Conservation (phyloP, 2,888 invertebrate genomes). For the Drosophila rubida region DNA sequence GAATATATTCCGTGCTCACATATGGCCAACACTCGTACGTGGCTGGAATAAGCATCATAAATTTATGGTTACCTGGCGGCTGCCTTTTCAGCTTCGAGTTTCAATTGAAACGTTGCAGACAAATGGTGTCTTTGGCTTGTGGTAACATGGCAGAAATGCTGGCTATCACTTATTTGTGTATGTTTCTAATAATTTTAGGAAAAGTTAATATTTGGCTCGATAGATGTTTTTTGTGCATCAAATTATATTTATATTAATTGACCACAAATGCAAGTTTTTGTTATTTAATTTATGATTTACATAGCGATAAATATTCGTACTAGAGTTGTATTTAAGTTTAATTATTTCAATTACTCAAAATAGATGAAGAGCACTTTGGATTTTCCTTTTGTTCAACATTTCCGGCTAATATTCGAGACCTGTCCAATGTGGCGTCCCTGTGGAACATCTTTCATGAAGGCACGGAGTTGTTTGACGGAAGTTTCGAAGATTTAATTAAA, state of each 20-base stretch:
- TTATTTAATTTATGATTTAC: too few species aligned
- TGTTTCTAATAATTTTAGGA: too few species aligned
- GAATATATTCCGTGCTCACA: conserved; percentile 46
- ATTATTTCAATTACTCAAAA: too few species aligned
- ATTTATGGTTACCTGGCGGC: conserved; percentile 23
- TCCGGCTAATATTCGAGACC: background rate
- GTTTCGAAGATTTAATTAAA: conserved; percentile 20
- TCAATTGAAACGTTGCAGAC: conserved; percentile 4
- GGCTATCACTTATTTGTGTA: background rate
- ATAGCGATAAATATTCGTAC: too few species aligned
- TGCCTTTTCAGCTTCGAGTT: background rate
- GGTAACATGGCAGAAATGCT: background rate
- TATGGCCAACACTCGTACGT: conserved; percentile 24
- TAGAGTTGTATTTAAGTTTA: too few species aligned
- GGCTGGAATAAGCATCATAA: conserved; percentile 9
- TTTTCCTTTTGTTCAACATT: too few species aligned
- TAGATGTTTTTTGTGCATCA: too few species aligned
- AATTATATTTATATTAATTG: too few species aligned
- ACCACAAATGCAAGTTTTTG: too few species aligned
- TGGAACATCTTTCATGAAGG: background rate
- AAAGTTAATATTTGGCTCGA: too few species aligned
- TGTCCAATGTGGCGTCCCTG: background rate
- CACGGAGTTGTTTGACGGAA: background rate
- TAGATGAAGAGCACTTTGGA: too few species aligned
- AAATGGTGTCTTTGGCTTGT: background rate